These are phyloP conservation scores for Lissocephala sabroskyi DNA, from an alignment of 2,888 invertebrate genomes.

Conservation along the genomic window DNA sequence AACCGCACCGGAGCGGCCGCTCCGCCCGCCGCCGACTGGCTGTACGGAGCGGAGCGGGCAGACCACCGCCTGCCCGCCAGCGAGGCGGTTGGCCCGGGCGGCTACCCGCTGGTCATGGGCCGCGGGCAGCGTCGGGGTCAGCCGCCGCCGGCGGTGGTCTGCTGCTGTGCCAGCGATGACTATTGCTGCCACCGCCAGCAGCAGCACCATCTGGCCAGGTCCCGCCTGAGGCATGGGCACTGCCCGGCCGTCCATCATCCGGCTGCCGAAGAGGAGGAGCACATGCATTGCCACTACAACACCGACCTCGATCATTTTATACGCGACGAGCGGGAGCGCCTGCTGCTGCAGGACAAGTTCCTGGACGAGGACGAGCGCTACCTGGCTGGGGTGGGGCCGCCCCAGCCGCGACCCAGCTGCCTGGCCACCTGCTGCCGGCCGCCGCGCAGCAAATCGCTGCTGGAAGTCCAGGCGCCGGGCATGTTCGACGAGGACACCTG, in stretches of 20 bases:
- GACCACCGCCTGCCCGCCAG: conserved; percentile 43
- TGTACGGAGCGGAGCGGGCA: conserved; percentile 63
- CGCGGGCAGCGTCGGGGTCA: conserved; percentile 9
- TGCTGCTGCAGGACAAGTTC: conserved; percentile 70
- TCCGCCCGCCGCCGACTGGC: conserved; percentile 63
- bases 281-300: conserved; percentile 68
- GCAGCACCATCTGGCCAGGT: conserved; percentile 39
- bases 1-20: conserved; percentile 37
- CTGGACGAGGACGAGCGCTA: conserved; percentile 70
- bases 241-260: conserved; percentile 68
- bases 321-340: conserved; percentile 68
- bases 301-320: conserved; percentile 70
- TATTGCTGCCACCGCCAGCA: conserved; percentile 69
- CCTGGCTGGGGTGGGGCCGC: conserved; percentile 40
- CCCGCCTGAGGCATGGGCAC: conserved; percentile 39
- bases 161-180: conserved; percentile 69
- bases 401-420: background rate
- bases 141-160: conserved; percentile 48
- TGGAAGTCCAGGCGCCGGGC: conserved; percentile 70
- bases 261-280: conserved; percentile 70
- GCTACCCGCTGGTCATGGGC: conserved; percentile 28
- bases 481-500: conserved; percentile 71
- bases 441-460: conserved; percentile 68
- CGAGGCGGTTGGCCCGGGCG: conserved; percentile 34
- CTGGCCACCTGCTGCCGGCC: conserved; percentile 47